phyloP scores from a whole-genome alignment of 2,797 vertebrate species.

The Podarcis lilfordi region DNA sequence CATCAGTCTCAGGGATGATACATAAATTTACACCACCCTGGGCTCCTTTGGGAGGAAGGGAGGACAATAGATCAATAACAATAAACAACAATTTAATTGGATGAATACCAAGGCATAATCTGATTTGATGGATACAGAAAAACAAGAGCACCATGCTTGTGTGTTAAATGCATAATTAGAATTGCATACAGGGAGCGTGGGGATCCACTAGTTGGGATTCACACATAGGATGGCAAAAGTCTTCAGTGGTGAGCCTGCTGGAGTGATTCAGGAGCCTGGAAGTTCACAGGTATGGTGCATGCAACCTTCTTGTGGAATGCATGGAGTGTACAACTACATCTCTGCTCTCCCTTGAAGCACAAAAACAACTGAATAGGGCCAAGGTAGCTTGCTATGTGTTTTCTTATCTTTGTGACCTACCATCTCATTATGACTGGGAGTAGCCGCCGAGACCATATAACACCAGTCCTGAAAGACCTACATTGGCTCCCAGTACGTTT shows the following conservation, averaged over 20 bases:
- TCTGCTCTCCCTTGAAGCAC: neutral
- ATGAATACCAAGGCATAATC: neutral
- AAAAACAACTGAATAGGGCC: neutral
- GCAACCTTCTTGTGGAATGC: neutral
- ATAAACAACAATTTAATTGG: neutral
- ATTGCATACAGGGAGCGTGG: neutral
- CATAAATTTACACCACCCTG: no score
- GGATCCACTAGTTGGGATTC: no score
- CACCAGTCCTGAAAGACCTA: no score
- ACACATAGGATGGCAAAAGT: neutral
- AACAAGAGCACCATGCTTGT: neutral
- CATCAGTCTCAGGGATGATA: no score
- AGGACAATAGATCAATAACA: no score
- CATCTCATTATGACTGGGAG: neutral
- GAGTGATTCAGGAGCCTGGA: neutral
- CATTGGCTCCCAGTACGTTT: no score
- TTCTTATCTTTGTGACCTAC: neutral
- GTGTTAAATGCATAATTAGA: neutral
- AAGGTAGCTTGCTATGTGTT: neutral
- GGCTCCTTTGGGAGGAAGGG: no score
- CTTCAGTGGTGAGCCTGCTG: neutral
- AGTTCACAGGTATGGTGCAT: neutral
- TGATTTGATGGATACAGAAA: neutral
- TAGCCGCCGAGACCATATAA: no score
- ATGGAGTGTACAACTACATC: neutral